Evolutionary conservation across 1,140 invertebrate genomes (phyloP).

Genomic region (Thalassaphorura encarpata): DNA sequence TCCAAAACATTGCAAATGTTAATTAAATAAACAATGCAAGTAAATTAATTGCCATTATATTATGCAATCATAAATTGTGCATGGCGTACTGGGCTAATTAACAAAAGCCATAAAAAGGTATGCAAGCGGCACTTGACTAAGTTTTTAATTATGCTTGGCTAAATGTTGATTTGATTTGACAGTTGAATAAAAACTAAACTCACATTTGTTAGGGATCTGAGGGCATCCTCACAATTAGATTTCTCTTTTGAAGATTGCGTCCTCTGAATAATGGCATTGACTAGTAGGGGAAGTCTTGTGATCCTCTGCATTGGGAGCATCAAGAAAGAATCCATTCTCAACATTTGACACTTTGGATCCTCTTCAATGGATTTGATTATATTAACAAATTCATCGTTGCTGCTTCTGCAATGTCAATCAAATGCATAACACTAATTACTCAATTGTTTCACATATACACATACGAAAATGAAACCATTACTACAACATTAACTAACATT

Average conservation of each 20-base stretch:
- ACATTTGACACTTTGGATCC: conserved; percentile 17
- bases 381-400: conserved; percentile 21
- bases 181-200: too few relatives aligned
- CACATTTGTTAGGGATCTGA: conserved; percentile 27
- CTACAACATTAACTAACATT: too few relatives aligned
- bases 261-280: conserved; percentile 29
- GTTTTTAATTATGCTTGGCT: too few relatives aligned
- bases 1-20: too few relatives aligned
- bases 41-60: neutral
- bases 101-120: too few relatives aligned
- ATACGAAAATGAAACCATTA: too few relatives aligned
- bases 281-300: conserved; percentile 28
- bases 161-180: too few relatives aligned
- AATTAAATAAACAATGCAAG: neutral
- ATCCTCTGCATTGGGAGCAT: conserved; percentile 32
- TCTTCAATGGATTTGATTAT: conserved; percentile 26
- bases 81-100: too few relatives aligned
- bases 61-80: too few relatives aligned
- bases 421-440: neutral
- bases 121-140: too few relatives aligned
- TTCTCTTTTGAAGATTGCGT: conserved; percentile 20
- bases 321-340: conserved; percentile 29
- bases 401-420: conserved; percentile 8
- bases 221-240: conserved; percentile 24
- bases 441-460: neutral